These are phyloP conservation scores for Eucera pruinosa DNA, from an alignment of 2,888 invertebrate species.

Conservation along the genomic window DNA sequence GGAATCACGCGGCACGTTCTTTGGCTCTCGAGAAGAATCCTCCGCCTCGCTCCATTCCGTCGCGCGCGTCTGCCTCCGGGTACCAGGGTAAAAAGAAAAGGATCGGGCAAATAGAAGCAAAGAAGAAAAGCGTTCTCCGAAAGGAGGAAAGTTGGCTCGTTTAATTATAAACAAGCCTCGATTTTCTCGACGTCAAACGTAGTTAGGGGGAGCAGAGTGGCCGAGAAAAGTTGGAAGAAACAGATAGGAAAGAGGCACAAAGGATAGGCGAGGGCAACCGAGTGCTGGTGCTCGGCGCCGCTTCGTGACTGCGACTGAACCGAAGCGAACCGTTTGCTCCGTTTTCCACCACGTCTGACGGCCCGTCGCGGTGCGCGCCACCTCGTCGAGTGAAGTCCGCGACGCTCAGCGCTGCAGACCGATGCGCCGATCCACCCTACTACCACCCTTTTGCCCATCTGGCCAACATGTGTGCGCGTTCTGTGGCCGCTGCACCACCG, in stretches of 20 bases:
- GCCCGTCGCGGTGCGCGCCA: slow-evolving; percentile 46
- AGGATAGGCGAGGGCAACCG: not conserved
- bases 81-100: not conserved
- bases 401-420: slow-evolving; percentile 17
- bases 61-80: not conserved
- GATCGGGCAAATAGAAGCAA: not conserved
- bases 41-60: slow-evolving; percentile 9
- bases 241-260: not conserved
- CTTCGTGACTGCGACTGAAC: slow-evolving; percentile 78
- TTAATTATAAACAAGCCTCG: slow-evolving; percentile 15
- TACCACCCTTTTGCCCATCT: slow-evolving; percentile 24
- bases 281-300: slow-evolving; percentile 73
- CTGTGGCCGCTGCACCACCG: slow-evolving; percentile 2
- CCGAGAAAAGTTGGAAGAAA: not conserved
- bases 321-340: slow-evolving; percentile 16
- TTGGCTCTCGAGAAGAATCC: slow-evolving; percentile 15
- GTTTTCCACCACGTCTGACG: slow-evolving; percentile 15
- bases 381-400: slow-evolving; percentile 37
- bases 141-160: not conserved
- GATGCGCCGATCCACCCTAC: slow-evolving; percentile 9
- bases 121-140: not conserved
- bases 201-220: not conserved
- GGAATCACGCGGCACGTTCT: slow-evolving; percentile 17
- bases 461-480: slow-evolving; percentile 47
- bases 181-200: not conserved